Evolutionary conservation across 2,888 invertebrate species (phyloP), one percentile per base, ranked within the genome.

Genomic region (Aphidius colemani): DNA sequence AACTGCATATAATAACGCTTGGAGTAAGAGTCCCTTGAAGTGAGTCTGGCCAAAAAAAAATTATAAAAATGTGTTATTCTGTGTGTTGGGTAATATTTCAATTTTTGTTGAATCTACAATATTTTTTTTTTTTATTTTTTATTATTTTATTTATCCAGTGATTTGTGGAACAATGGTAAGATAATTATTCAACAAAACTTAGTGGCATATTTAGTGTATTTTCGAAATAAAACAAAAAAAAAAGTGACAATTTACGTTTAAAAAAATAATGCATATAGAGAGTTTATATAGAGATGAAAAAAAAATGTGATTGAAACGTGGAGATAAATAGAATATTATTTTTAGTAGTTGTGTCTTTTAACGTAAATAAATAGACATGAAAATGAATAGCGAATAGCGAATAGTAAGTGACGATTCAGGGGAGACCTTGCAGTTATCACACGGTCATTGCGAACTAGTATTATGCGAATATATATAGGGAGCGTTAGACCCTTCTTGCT

Each of bases 371-470:
- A 48, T 10, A 13, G 13, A 13, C 11, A 48, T 10, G 10, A 46
- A 10, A 48, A 48, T 48, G 11, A 48, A 3, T 7, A 48, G 13
- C 10, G 6, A 7, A 48, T 48, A 13, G 13, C 10, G 6, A 7
- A 48, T 48, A 13, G 13, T 48, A n/a, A n/a, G 11, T 10, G 46
- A 48, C 7, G n/a, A 7, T 48, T 10, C 46, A 48, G n/a, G 48
- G 41, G 53, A 71, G 69, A 71, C 30, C 69, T 78, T 72, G 78
- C 78, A 79, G 80, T 81, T 78, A 79, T 80, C 78, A 78, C 78
- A 78, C 78, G 79, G 79, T 78, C 79, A 77, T 78, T 79, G 77
- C 75, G 73, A 78, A 75, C 76, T 72, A 75, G 75, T 74, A 78
- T 79, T 80, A 81, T 80, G 30, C 80, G 75, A 74, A 70, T 75